phyloP scores from a whole-genome alignment of 2,888 invertebrate species.

The Tinea trinotella region DNA sequence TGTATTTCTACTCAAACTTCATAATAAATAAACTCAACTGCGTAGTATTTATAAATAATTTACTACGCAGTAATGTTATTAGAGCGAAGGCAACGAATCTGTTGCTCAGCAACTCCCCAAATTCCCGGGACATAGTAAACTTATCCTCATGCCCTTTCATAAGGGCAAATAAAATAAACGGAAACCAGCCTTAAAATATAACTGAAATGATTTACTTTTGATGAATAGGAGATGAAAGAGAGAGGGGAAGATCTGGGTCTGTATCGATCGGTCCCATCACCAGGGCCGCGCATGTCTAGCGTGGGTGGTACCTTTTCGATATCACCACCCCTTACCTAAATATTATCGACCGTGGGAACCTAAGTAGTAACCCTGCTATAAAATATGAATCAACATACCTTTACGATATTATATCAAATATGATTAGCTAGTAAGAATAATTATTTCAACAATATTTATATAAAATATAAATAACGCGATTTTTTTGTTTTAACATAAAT shows the following conservation, averaged over 20 bases:
- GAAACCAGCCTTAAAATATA: slow-evolving; percentile 62
- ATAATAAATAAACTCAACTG: too few relatives aligned
- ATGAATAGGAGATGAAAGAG: slow-evolving; percentile 10
- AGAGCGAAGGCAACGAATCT: too few relatives aligned
- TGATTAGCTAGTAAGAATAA: too few relatives aligned
- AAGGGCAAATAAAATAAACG: slow-evolving; percentile 31
- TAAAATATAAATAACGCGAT: too few relatives aligned
- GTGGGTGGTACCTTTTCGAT: slow-evolving; percentile 20
- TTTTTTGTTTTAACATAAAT: too few relatives aligned
- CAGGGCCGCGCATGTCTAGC: slow-evolving; percentile 46
- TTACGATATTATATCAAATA: too few relatives aligned
- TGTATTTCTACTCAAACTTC: too few relatives aligned
- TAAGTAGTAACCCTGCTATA: not conserved
- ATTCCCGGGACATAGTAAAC: not conserved
- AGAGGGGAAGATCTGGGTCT: slow-evolving; percentile 57
- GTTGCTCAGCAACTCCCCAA: too few relatives aligned
- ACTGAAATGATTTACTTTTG: slow-evolving; percentile 59
- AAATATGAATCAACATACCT: not conserved
- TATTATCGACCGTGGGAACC: not conserved
- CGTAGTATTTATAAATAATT: too few relatives aligned
- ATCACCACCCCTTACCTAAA: slow-evolving; percentile 18
- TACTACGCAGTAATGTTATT: too few relatives aligned
- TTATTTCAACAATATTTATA: too few relatives aligned
- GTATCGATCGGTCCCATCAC: slow-evolving; percentile 65
- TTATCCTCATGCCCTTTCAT: not conserved